Conservation (phyloP, 2,113 vertebrate species). For the Ursus arctos region DNA sequence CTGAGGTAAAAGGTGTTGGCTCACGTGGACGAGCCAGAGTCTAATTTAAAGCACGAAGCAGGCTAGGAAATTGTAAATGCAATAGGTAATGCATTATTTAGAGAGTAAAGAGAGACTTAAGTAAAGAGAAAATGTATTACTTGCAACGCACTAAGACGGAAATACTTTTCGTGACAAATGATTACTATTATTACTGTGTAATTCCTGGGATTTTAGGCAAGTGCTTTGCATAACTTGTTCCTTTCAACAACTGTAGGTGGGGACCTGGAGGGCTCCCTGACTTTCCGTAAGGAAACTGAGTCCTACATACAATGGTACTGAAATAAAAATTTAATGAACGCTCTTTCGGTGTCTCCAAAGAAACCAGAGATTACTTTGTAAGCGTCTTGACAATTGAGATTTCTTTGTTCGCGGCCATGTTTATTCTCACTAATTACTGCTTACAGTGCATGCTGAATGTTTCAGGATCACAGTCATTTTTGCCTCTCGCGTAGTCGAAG, state of each 20-base stretch:
- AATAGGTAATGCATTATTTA: conserved; percentile 73
- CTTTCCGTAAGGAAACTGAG: conserved; percentile 42
- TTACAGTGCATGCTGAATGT: background rate
- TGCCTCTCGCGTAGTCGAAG: conserved; percentile 17
- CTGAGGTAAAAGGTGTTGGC: conserved; percentile 68
- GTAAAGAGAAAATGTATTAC: conserved; percentile 76
- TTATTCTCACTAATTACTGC: conserved; percentile 50
- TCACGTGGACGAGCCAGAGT: conserved; percentile 59
- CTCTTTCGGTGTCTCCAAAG: background rate
- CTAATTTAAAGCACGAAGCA: conserved; percentile 71
- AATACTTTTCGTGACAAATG: conserved; percentile 73
- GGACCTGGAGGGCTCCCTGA: background rate
- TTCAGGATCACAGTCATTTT: conserved; percentile 49
- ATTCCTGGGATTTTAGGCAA: conserved; percentile 65
- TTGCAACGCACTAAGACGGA: conserved; percentile 69
- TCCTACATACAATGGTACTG: background rate
- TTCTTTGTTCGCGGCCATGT: background rate
- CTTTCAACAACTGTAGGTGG: conserved; percentile 53
- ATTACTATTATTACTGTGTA: conserved; percentile 80
- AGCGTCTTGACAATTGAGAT: conserved; percentile 13
- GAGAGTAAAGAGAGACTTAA: conserved; percentile 73
- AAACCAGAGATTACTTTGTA: background rate
- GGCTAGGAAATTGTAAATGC: conserved; percentile 68
- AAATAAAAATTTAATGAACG: conserved; percentile 59
- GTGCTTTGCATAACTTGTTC: conserved; percentile 55